Evolutionary conservation across 2,888 invertebrate genomes (phyloP), one percentile per base, ranked within the genome.

Genomic region (Leptodirus hochenwartii): DNA sequence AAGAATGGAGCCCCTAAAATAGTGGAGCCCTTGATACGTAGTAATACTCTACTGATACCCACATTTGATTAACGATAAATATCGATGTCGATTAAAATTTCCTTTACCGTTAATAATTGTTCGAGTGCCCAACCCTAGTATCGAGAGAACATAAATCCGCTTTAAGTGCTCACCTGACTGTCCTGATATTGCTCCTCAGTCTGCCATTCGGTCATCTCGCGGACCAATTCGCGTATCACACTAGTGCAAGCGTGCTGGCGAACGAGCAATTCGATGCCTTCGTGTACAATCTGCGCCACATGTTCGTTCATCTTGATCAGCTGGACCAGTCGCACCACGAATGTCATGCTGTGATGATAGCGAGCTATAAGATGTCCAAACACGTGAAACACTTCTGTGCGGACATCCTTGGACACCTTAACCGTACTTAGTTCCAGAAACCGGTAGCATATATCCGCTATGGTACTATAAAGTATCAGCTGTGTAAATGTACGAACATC

Each of bases 261-360:
- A 2, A 75, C 69, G 43, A 84, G 59, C 35, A 74, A 62, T 20
- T 72, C 64, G 2, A 84, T 68, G 15, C 77, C 78, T 34, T 66
- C 64, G 15, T 78, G 73, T 39, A 82, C 61, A 15, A 73, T 68
- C 8, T 58, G 52, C 1, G 71, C 69, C 17, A 81, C 55, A 53
- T 76, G 72, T 42, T 87, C 85, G 45, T 68, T 64, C 40, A 72
- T 64, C 58, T 81, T 80, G 16, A 87, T 60, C 28, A 81, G 49
- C 67, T 84, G 63, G 13, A 61, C 69, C 33, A 80, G 61, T 45
- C 75, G 72, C 4, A 78, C 68, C 2, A 78, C 66, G 49, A 80
- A 82, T 16, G 72, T 68, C 24, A 76, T 65, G 1, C 79, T 79
- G 55, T 90, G 84, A 47, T 80, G 82, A 49, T 84, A 85, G 29